These are phyloP conservation scores for Mya arenaria DNA, from an alignment of 1,140 invertebrate species.

Conservation along the genomic window DNA sequence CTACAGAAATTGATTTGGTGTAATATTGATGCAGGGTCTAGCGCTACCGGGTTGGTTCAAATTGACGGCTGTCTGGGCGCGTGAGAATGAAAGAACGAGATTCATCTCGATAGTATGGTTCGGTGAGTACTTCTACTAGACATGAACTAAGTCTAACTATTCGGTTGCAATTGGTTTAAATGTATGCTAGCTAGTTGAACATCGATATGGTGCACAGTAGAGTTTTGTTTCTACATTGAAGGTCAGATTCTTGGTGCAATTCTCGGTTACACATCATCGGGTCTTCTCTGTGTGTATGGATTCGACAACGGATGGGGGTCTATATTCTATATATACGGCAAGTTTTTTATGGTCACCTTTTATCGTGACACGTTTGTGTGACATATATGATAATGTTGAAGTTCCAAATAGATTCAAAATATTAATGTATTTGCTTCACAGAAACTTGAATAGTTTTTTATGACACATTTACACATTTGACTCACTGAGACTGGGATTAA, in stretches of 20 bases:
- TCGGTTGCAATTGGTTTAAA: no score
- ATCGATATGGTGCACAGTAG: no score
- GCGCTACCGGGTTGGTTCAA: neutral
- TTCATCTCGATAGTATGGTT: conserved; percentile 7
- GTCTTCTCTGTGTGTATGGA: conserved; percentile 69
- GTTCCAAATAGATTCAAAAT: no score
- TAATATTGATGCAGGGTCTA: neutral
- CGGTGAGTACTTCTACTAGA: conserved; percentile 6
- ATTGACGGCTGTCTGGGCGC: neutral
- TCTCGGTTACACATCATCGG: conserved; percentile 68
- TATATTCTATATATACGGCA: conserved; percentile 76
- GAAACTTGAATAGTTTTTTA: no score
- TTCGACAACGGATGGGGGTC: conserved; percentile 74
- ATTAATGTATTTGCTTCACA: no score
- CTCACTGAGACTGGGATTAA: no score
- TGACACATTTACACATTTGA: no score
- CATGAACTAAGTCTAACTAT: no score
- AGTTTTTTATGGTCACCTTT: no score
- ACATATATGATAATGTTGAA: no score
- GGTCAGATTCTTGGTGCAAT: conserved; percentile 61
- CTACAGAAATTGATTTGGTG: neutral
- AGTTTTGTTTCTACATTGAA: neutral
- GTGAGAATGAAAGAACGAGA: neutral
- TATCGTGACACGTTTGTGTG: no score
- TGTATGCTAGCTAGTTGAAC: no score